Base-by-base conservation (phyloP, 2,888 invertebrate species). In the Trichogramma evanescens region DNA sequence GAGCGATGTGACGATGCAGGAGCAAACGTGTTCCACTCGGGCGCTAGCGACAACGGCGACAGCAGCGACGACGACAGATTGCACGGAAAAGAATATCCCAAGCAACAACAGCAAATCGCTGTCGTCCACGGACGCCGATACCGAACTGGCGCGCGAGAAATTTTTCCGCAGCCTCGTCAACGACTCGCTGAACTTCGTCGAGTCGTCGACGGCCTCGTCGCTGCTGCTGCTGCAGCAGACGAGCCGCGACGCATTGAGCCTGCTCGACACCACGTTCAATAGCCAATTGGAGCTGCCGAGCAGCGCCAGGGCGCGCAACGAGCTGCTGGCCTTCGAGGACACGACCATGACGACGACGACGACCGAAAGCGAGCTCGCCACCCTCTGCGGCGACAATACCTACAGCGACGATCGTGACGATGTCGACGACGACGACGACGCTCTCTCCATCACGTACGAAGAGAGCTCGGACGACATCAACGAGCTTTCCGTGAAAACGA, bases 1-100 rank as follows among this genome's bases (percentile, higher is more conserved):
- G 54, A 82, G 80, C 69, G 82, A 82, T 71, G 73, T 80, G 43
- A 77, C 77, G 54, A 82, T 82, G 81, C 79, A 78, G 63, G 80
- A 81, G 57, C 80, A 81, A 62, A 81, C 79, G 67, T 81, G 82
- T 39, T 72, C 74, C 59, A 73, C 74, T 65, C 69, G 72, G 52
- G 69, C 71, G 58, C 68, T 70, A 48, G 70, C 72, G 63, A 72
- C 73, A 57, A 67, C 72, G 55, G 67, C 70, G 55, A 72, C 73
- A 50, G 65, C 71, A 52, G 66, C 66, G 38, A 64, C 67, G 38
- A 64, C 67, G 57, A 66, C 55, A 56, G 57, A 56, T 52, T 60
- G 59, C 41, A 10, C 39, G 4, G 26, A 26, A 26, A 26, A 61
- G 39, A 58, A 62, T 41, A 61, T 59, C 13, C 38, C 56, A 5